These are phyloP conservation scores for Argyresthia goedartella DNA, from an alignment of 2,888 invertebrate genomes.

Conservation along the genomic window DNA sequence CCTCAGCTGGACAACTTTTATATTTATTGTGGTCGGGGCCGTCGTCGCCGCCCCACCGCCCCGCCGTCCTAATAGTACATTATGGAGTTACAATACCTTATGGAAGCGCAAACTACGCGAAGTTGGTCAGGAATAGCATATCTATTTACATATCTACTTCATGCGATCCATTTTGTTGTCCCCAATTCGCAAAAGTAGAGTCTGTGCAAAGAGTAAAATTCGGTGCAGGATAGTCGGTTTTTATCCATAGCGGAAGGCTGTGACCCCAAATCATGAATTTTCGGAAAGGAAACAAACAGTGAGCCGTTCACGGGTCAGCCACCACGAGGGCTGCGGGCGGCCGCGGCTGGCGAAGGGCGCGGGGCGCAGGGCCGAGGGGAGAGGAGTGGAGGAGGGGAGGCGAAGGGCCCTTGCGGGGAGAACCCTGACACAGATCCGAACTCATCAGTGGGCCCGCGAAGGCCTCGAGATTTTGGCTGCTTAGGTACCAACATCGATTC, in stretches of 20 bases:
- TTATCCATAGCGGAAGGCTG: slow-evolving; percentile 12
- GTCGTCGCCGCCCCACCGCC: background rate
- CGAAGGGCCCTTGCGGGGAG: slow-evolving; percentile 49
- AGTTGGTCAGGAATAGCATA: slow-evolving; percentile 4
- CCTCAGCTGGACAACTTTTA: slow-evolving; percentile 43
- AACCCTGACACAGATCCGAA: slow-evolving; percentile 67
- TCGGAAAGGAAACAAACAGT: slow-evolving; percentile 49
- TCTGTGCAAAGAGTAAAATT: background rate
- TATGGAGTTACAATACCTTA: slow-evolving; percentile 6
- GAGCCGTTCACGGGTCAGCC: slow-evolving; percentile 58
- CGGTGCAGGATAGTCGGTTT: background rate
- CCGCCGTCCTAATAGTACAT: slow-evolving; percentile 29
- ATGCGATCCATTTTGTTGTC: background rate
- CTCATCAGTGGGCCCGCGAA: slow-evolving; percentile 52
- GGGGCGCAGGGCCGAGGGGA: slow-evolving; percentile 22
- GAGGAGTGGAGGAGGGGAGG: slow-evolving; percentile 53
- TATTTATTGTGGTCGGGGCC: slow-evolving; percentile 26
- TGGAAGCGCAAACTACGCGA: slow-evolving; percentile 10
- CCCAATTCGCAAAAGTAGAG: background rate
- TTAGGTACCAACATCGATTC: slow-evolving; percentile 53
- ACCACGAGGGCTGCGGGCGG: no score
- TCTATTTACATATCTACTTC: background rate
- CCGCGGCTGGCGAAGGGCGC: slow-evolving; percentile 34
- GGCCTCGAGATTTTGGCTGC: slow-evolving; percentile 59
- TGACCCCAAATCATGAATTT: slow-evolving; percentile 45